These are phyloP conservation scores for Scortum barcoo DNA, from an alignment of 2,113 vertebrate genomes.

Conservation along the genomic window DNA sequence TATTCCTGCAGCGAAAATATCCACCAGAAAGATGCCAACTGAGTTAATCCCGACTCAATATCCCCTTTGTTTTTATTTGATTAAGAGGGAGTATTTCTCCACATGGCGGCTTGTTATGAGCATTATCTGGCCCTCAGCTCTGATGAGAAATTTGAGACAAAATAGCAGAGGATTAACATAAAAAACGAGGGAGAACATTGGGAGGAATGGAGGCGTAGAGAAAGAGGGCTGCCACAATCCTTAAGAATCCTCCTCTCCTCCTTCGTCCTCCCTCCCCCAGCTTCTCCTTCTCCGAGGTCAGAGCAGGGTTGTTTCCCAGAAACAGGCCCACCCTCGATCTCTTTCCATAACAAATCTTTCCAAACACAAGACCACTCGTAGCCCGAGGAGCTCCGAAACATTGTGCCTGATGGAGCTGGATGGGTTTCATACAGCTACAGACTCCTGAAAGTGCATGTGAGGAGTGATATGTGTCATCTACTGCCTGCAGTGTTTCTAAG, in stretches of 20 bases:
- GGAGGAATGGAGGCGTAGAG: neutral
- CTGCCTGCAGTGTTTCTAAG: neutral
- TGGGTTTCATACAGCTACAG: constrained; percentile 9
- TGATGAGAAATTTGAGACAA: constrained; percentile 52
- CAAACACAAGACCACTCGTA: constrained; percentile 40
- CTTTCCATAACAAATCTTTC: constrained; percentile 71
- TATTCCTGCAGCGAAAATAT: constrained; percentile 37
- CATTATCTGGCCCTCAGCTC: constrained; percentile 21
- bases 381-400: neutral
- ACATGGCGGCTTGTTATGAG: constrained; percentile 24
- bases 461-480: constrained; percentile 7
- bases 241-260: constrained; percentile 44
- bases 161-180: constrained; percentile 60
- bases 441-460: neutral
- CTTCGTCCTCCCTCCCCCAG: constrained; percentile 44
- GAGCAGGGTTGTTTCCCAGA: constrained; percentile 73
- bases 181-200: constrained; percentile 20
- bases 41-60: constrained; percentile 24
- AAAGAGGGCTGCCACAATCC: constrained; percentile 27
- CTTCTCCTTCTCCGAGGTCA: constrained; percentile 64
- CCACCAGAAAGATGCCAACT: constrained; percentile 4
- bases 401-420: neutral
- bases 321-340: constrained; percentile 61
- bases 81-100: constrained; percentile 36
- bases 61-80: constrained; percentile 49